phyloP scores from a whole-genome alignment of 2,888 invertebrate species.

The Strigamia transsilvanica region DNA sequence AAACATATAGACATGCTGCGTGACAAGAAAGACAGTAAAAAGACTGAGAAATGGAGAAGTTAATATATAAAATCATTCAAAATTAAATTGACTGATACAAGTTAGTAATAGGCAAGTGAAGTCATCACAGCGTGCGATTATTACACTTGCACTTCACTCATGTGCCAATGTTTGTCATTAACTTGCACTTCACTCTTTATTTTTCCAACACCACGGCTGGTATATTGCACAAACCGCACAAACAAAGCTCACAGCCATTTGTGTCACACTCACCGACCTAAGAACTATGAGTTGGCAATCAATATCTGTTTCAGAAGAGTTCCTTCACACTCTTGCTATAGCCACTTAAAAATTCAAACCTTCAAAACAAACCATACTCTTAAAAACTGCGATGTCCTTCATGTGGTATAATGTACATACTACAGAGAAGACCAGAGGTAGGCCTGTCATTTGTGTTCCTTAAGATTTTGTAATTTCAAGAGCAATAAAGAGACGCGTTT shows the following conservation, averaged over 20 bases:
- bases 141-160: conserved; percentile 27
- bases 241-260: conserved; percentile 35
- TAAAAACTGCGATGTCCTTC: no score
- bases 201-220: neutral
- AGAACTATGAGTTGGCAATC: conserved; percentile 39
- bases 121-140: conserved; percentile 11
- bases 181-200: conserved; percentile 24
- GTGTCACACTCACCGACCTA: neutral
- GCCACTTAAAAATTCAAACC: neutral
- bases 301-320: conserved; percentile 28
- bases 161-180: conserved; percentile 45
- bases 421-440: no score
- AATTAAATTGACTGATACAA: conserved; percentile 20
- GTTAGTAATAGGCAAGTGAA: neutral
- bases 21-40: neutral
- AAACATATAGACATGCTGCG: neutral
- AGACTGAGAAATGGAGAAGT: neutral
- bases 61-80: conserved; percentile 19
- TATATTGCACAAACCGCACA: conserved; percentile 18
- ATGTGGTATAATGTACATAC: no score
- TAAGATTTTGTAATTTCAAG: no score
- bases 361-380: no score
- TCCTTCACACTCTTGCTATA: neutral
- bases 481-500: no score
- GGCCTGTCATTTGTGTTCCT: no score